Base-by-base conservation (phyloP, 1,140 invertebrate genomes). In the Psilanteris sp. region DNA sequence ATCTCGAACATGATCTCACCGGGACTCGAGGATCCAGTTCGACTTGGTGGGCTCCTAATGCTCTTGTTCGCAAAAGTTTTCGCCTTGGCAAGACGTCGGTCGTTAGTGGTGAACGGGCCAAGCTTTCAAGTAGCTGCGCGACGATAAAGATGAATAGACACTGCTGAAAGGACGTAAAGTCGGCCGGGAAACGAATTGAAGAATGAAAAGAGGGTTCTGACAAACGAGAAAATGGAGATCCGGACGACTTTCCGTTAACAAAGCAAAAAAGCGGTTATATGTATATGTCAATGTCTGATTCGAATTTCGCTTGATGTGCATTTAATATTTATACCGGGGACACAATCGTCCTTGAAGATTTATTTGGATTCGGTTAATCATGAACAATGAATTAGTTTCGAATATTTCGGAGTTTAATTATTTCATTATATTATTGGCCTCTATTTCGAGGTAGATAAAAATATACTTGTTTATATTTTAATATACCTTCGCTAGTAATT, bases 81-180 rank as follows among this genome's bases (percentile, higher is more conserved):
- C 75, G 62, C 57, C 43, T 61, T 55, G 55, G 75, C 68, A 64
- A 77, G 75, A 77, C 57, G 68, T 72, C 64, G 68, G 75, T 77
- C 75, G 75, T 77, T 77, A 77, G 62, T 55, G 67, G 67, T 62
- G 67, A 72, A 46, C 62, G 62, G 75, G 41, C 50, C 55, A 37
- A 64, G 68, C 62, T 72, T 68, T 77, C 75, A 54, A 68, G 55
- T 67, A 72, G 61, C 62, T 68, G 62, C 20, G 24, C 55, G 26
- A 72, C 70, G 75, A 78, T 73, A 78, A 78, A 78, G 68, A 66
- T 71, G 55, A 62, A 77, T 77, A 77, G 67, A 77, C 68, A 37
- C 62, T 41, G 62, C 48, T 52, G 75, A 72, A 72, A 77, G 34
- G 62, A 68, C 75, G 34, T 61, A 43, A 67, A 77, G 73, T 77